Base-by-base conservation (phyloP, 2,113 vertebrate species). In the Phaethon lepturus region DNA sequence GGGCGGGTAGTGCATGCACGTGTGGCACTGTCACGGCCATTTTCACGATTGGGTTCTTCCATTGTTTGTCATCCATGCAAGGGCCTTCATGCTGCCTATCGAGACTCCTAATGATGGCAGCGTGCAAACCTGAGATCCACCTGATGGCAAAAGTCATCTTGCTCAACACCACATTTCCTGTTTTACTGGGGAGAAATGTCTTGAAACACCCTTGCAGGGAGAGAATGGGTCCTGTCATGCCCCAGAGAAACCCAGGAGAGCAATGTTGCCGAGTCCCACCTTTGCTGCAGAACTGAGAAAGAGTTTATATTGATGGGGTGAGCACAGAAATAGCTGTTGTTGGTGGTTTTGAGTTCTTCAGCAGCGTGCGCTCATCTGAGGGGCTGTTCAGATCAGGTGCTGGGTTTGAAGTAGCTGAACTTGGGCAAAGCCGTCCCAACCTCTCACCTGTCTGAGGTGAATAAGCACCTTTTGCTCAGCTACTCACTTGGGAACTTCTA, bases 1-100 rank as follows among this genome's bases (percentile, higher is more conserved):
- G 25, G 6, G 12, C 0, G 1, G 24, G 44, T 35, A 31, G n/a
- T 0, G 1, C 5, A 2, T 13, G 17, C 31, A 18, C 0, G 0
- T 0, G 0, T 64, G 75, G 15, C 26, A 11, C 15, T 62, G 63
- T 9, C 62, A 73, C 0, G 0, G 26, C 11, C 42, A 8, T 79
- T 33, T 58, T 35, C 20, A 13, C 0, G 0, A 0, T 5, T 26
- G 31, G 14, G 9, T 63, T 64, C 76, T 90, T 69, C 8, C 8
- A 38, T 38, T 8, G 38, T 38, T 38, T 38, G 38, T 38, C 40
- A n/a, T 25, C 73, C 18, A 0, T 22, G 6, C 42, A 44, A 4
- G 6, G 45, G 7, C 45, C 50, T 85, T 76, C 33, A 4, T 0
- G 0, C 25, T 83, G 68, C 31, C 6, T 59, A 12, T 45, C 0